phyloP scores from a whole-genome alignment of 2,113 vertebrate species.

The Chinchilla lanigera region DNA sequence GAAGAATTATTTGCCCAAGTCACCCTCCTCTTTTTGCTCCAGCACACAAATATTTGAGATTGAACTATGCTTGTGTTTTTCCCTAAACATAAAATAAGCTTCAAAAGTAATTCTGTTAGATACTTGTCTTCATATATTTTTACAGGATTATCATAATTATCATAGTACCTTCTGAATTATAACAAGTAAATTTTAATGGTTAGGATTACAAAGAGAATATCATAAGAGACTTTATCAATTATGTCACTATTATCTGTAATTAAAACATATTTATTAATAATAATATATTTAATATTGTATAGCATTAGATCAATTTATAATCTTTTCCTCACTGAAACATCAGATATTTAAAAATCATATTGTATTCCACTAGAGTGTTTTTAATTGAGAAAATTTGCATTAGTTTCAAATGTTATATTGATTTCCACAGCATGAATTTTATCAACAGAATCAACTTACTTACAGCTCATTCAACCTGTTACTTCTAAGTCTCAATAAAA shows the following conservation, averaged over 20 bases:
- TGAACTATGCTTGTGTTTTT: background rate
- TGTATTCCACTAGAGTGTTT: constrained; percentile 36
- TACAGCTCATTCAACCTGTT: constrained; percentile 58
- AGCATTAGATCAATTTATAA: background rate
- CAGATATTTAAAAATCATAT: background rate
- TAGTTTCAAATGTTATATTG: constrained; percentile 50
- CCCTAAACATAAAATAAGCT: background rate
- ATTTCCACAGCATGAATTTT: constrained; percentile 38
- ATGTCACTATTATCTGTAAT: background rate
- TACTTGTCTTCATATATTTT: constrained; percentile 8
- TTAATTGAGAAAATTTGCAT: constrained; percentile 14
- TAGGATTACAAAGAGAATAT: background rate
- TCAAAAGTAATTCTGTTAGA: background rate
- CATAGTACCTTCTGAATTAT: background rate
- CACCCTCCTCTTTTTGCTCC: background rate
- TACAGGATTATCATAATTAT: background rate
- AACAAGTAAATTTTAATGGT: constrained; percentile 5
- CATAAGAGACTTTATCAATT: constrained; percentile 15
- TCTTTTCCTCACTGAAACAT: background rate
- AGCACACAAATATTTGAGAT: background rate
- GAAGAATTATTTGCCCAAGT: background rate
- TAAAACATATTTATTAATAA: constrained; percentile 45
- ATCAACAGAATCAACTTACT: constrained; percentile 51
- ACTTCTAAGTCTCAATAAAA: constrained; percentile 34
- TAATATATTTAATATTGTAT: background rate